Percentiles rank a stretch among this genome's conserved stretches.
phyloP scores from a whole-genome alignment of 2,113 vertebrate genomes.

The Apeltes quadracus region DNA sequence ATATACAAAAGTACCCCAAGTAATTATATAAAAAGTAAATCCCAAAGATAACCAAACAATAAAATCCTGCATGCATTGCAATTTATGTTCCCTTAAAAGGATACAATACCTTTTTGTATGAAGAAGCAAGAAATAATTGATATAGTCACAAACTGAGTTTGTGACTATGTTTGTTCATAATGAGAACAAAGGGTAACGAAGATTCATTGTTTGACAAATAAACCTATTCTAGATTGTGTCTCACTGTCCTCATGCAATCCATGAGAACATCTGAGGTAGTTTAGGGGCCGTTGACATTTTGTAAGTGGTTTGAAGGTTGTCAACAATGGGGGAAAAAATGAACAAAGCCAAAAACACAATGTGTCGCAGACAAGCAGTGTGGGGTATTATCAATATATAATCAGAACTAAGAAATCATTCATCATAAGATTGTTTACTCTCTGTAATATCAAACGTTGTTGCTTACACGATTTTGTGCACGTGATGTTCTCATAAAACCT shows the following conservation, averaged over 20 bases:
- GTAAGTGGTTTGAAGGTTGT: neutral
- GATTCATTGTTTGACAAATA: neutral
- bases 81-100: neutral
- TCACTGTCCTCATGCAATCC: neutral
- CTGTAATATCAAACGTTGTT: neutral
- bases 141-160: neutral
- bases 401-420: neutral
- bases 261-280: neutral
- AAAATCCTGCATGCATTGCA: neutral
- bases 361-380: neutral
- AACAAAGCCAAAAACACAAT: neutral
- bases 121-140: neutral
- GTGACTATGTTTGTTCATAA: too few relatives aligned
- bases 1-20: neutral
- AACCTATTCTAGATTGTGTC: neutral
- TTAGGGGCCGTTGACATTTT: neutral
- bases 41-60: neutral
- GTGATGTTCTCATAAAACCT: slow-evolving; percentile 1
- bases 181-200: neutral
- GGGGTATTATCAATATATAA: neutral
- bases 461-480: neutral
- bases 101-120: neutral
- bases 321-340: neutral
- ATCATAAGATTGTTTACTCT: neutral
- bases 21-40: neutral